Evolutionary conservation across 1,140 invertebrate species (phyloP), one percentile per base, ranked within the genome.

Genomic region (Hylaeus volcanicus): DNA sequence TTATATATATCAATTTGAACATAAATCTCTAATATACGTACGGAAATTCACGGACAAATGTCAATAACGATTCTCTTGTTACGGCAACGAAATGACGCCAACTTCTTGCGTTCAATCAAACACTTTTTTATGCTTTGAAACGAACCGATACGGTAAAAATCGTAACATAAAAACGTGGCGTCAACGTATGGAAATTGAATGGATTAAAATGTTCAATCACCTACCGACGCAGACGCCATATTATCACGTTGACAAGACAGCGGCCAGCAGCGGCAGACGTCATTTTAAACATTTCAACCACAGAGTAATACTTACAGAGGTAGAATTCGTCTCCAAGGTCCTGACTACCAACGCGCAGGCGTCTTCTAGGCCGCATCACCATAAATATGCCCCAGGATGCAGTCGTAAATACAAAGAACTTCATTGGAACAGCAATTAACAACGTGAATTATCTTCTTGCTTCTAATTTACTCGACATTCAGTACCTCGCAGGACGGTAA

Each of bases 221-320:
- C 85, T 92, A 93, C 92, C 92, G 92, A 92, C 86, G 92, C 92
- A 79, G 92, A 93, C 89, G 92, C 91, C 92, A 93, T 93, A 58
- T 91, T 92, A 78, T 68, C 63, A 79, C 74, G 71, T 83, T 74
- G 61, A 12, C 41, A 26, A 11, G 8, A 48, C 45, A 48, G 45
- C 8, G 45, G 45, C 45, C 12, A 48, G 8, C 45, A 48, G 45
- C 8, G 45, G 45, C 45, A 48, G 45, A 48, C 45, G 2, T 48
- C 45, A 48, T 48, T 48, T 48, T 48, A 8, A 6, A 48, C 45
- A 48, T 48, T 48, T 48, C 45, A 48, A 5, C 5, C 5, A 6
- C 45, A 48, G 26, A 26, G 26, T 26, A 26, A 26, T 26, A 26
- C 26, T 26, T 26, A 26, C 26, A 26, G 26, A 26, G 26, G 26